Conservation (phyloP, 1,140 invertebrate species). For the Drosophila virilis region DNA sequence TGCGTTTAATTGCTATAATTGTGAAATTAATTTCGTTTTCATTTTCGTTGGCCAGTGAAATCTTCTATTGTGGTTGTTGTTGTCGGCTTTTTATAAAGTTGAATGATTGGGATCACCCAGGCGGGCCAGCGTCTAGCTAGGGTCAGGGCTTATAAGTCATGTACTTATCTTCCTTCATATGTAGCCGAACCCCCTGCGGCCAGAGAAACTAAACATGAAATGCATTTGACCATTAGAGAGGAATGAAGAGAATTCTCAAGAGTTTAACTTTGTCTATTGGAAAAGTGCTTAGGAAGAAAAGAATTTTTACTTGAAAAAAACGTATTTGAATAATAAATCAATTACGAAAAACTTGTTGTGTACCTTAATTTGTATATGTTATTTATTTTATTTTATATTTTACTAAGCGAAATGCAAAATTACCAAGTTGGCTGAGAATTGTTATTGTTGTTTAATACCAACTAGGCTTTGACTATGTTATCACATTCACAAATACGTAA, state of each 20-base stretch:
- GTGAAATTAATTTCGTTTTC: conserved; percentile 80
- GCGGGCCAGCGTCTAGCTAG: conserved; percentile 8
- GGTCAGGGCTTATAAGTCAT: background rate
- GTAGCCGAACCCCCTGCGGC: background rate
- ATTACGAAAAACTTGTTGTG: too few species aligned
- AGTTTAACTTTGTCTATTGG: too few species aligned
- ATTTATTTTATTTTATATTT: background rate
- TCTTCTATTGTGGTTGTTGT: conserved; percentile 24
- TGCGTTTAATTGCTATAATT: conserved; percentile 79
- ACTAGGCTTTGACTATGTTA: background rate
- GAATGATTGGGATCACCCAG: conserved; percentile 20
- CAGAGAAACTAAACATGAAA: conserved; percentile 7
- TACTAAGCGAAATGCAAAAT: background rate
- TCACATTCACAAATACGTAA: background rate
- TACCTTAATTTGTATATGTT: too few species aligned
- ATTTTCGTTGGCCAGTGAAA: conserved; percentile 74
- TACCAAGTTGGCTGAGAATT: background rate
- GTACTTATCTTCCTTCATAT: background rate
- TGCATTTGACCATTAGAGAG: background rate
- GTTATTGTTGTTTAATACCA: background rate
- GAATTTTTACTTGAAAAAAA: too few species aligned
- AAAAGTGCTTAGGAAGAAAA: too few species aligned
- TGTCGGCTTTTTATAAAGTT: conserved; percentile 16
- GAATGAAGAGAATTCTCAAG: background rate
- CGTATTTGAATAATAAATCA: too few species aligned